Evolutionary conservation across 2,888 invertebrate species (phyloP), one percentile per base, ranked within the genome.

Genomic region (Cryptops parisi): DNA sequence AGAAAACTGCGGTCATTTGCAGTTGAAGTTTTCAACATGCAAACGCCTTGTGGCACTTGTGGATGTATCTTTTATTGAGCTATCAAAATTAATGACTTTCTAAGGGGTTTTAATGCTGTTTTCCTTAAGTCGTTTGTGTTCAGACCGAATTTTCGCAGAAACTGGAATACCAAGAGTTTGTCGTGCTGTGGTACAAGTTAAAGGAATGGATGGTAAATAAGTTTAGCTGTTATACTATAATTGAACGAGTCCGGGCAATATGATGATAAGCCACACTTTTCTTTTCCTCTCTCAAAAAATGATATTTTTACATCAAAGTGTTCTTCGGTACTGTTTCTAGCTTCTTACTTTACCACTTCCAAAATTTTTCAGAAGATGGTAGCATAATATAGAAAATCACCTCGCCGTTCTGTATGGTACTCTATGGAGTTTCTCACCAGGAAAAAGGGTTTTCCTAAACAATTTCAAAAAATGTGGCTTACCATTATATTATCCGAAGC

Each of bases 1-100:
- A 47, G 47, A 47, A 33, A 47, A 47, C n/a, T 47, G 22, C 21
- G 33, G 47, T 2, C 47, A 47, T 19, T 47, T 47, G 47, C 47
- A 47, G 21, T 47, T 47, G 19, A 47, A 47, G 19, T 47, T 27
- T 19, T 47, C 47, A 2, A 47, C 47, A 2, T 47, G 47, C 17
- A 47, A 47, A 33, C 33, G 33, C 33, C 15, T 47, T 9, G 27
- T 47, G 27, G 21, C 33, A 22, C 12, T 47, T n/a, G 33, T 47
- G 27, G 47, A 47, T 26, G 47, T 47, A 27, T 41, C 43, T 17
- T 41, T 41, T n/a, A 15, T n/a, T n/a, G n/a, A n/a, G n/a, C n/a
- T n/a, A n/a, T n/a, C n/a, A n/a, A n/a, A n/a, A n/a, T n/a, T n/a
- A n/a, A n/a, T n/a, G n/a, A n/a, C n/a, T n/a, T n/a, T n/a, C n/a